Evolutionary conservation across 1,140 invertebrate genomes (phyloP).

Genomic region (Seison nebaliae): DNA sequence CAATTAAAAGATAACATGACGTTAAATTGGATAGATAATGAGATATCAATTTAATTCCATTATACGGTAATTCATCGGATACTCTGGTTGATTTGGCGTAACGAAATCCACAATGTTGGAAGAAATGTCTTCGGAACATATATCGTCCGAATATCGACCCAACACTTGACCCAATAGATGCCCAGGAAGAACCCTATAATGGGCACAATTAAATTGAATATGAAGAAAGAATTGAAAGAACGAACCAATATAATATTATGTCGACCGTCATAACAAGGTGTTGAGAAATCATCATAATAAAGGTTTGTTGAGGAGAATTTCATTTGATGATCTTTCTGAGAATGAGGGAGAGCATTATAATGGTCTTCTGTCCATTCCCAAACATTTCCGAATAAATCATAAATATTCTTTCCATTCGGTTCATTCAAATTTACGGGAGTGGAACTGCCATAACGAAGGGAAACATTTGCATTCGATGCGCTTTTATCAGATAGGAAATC

Average conservation of each 20-base stretch:
- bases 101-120: conserved; percentile 25
- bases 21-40: too few species aligned
- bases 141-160: conserved; percentile 22
- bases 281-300: conserved; percentile 26
- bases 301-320: conserved; percentile 16
- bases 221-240: too few species aligned
- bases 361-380: conserved; percentile 28
- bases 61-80: too few species aligned
- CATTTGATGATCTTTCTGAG: conserved; percentile 17
- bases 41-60: too few species aligned
- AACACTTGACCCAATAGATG: conserved; percentile 18
- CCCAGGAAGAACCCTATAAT: neutral
- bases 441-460: conserved; percentile 15
- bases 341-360: conserved; percentile 20
- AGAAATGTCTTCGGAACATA: conserved; percentile 25
- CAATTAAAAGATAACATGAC: too few species aligned
- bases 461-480: too few species aligned
- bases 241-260: conserved; percentile 23
- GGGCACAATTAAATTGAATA: too few species aligned
- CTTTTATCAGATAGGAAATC: neutral
- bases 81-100: conserved; percentile 14
- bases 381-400: conserved; percentile 26
- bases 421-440: conserved; percentile 22
- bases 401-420: conserved; percentile 19
- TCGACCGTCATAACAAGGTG: conserved; percentile 24